Evolutionary conservation across 1,140 invertebrate genomes (phyloP).

Genomic region (Hyles euphorbiae): DNA sequence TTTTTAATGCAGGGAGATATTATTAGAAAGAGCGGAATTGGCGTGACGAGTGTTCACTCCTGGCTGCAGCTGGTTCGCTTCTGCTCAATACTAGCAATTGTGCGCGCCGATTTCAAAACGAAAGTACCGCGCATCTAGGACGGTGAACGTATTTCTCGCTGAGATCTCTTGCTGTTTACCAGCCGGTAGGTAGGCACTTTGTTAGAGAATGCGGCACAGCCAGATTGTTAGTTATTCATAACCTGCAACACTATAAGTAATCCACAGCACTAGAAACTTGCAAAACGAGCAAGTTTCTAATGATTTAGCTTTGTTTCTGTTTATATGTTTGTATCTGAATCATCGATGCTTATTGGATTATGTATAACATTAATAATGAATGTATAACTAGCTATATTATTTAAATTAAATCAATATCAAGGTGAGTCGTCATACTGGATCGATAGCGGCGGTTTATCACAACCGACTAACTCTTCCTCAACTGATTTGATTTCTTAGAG

Average conservation of each 20-base stretch:
- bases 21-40: neutral
- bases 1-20: too few species aligned
- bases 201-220: constrained; percentile 42
- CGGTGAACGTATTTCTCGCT: constrained; percentile 70
- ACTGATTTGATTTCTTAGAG: too few species aligned
- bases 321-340: neutral
- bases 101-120: constrained; percentile 73
- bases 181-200: constrained; percentile 31
- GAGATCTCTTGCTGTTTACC: constrained; percentile 67
- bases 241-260: constrained; percentile 37
- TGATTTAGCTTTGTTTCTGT: constrained; percentile 29
- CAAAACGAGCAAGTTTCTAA: constrained; percentile 43
- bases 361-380: too few species aligned
- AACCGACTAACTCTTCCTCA: too few species aligned
- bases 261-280: constrained; percentile 28
- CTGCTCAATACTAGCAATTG: constrained; percentile 70
- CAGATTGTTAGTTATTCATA: constrained; percentile 51
- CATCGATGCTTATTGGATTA: too few species aligned
- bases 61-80: constrained; percentile 44
- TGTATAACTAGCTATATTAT: too few species aligned
- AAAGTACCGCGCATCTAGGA: constrained; percentile 73
- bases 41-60: constrained; percentile 5
- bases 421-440: too few species aligned
- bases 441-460: too few species aligned
- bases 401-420: too few species aligned